Conservation (phyloP, 2,888 invertebrate genomes). For the Meta bourneti region DNA sequence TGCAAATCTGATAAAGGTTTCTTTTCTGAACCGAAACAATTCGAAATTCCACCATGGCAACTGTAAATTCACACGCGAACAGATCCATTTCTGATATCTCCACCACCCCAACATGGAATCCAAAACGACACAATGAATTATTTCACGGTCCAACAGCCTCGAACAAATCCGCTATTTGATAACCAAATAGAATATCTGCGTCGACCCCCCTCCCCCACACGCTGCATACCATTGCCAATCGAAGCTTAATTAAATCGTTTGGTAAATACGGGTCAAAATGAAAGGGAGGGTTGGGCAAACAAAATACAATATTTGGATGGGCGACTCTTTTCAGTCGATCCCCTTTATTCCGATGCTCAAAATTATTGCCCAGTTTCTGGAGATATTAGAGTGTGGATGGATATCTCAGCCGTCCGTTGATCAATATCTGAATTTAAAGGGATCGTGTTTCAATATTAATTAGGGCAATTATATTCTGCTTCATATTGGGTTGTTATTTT, state of each 20-base stretch:
- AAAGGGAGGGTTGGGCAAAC: neutral
- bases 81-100: too few species aligned
- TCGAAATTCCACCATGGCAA: too few species aligned
- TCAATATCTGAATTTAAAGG: neutral
- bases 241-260: conserved; percentile 37
- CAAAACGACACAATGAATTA: neutral
- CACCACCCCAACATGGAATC: too few species aligned
- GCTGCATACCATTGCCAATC: conserved; percentile 17
- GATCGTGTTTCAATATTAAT: neutral
- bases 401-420: neutral
- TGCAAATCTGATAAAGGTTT: too few species aligned
- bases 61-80: too few species aligned
- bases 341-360: neutral
- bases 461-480: too few species aligned
- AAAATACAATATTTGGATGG: neutral
- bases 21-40: too few species aligned
- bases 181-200: conserved; percentile 6
- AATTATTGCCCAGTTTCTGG: neutral
- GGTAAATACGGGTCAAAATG: conserved; percentile 12
- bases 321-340: neutral
- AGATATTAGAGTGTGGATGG: neutral
- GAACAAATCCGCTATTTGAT: conserved; percentile 23
- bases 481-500: too few species aligned
- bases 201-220: neutral
- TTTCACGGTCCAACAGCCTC: neutral